Evolutionary conservation across 1,140 invertebrate species (phyloP).

Genomic region (Drusus annulatus): DNA sequence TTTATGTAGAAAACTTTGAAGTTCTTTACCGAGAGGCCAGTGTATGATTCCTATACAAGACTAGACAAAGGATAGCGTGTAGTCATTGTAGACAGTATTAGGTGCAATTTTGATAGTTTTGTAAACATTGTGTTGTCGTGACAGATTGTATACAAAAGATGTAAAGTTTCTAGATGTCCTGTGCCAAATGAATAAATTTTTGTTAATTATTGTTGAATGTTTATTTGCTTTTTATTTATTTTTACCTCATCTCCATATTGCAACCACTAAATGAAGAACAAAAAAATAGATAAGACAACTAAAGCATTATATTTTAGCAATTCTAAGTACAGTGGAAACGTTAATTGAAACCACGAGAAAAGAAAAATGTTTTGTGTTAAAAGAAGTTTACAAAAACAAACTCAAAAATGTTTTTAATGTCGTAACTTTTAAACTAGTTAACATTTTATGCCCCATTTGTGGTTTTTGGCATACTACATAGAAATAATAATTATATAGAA

Average conservation of each 20-base stretch:
- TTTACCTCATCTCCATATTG: conserved; percentile 29
- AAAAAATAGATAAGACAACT: no score
- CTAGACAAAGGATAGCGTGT: not conserved
- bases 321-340: no score
- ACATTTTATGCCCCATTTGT: no score
- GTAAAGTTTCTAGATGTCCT: conserved; percentile 40
- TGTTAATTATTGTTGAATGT: conserved; percentile 49
- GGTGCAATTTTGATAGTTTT: conserved; percentile 22
- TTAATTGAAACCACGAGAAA: no score
- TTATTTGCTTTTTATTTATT: conserved; percentile 47
- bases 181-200: conserved; percentile 53
- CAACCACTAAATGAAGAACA: no score
- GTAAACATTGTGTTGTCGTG: conserved; percentile 14
- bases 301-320: no score
- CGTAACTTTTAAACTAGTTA: no score
- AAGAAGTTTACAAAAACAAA: no score
- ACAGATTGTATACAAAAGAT: conserved; percentile 33
- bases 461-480: no score
- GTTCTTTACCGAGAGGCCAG: not conserved
- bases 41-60: conserved; percentile 10
- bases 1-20: not conserved
- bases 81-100: not conserved
- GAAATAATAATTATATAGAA: no score
- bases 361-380: no score
- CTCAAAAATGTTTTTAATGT: no score